phyloP scores from a whole-genome alignment of 2,113 vertebrate genomes.

The Cyanistes caeruleus region DNA sequence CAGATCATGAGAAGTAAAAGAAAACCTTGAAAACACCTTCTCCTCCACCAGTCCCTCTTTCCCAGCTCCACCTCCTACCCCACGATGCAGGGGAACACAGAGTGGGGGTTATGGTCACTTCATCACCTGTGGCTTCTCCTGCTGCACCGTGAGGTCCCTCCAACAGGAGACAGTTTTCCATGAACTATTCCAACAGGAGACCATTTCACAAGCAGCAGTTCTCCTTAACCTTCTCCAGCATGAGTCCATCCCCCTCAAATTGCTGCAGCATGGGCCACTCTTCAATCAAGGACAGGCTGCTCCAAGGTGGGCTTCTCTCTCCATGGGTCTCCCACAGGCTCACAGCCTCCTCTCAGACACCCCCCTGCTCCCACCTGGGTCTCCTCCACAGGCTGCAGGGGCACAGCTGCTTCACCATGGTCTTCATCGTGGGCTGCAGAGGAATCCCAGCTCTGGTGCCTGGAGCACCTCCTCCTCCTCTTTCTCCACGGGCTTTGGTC shows the following conservation, averaged over 20 bases:
- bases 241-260: background rate
- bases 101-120: background rate
- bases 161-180: background rate
- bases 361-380: fast-evolving
- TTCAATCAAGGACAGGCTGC: background rate
- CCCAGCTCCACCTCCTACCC: background rate
- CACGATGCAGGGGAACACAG: fast-evolving
- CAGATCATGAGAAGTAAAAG: background rate
- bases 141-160: background rate
- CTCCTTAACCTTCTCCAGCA: background rate
- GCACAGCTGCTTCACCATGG: background rate
- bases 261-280: background rate
- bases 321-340: background rate
- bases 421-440: background rate
- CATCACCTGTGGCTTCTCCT: background rate
- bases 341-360: background rate
- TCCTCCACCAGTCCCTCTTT: fast-evolving
- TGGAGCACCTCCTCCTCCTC: background rate
- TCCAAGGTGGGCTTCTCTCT: background rate
- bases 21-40: background rate
- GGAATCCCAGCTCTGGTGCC: background rate
- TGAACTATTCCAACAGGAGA: background rate
- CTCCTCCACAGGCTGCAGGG: background rate
- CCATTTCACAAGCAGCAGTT: background rate
- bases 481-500: background rate